A percentile compares a stretch with the other conserved stretches of the same genome.
These are phyloP conservation scores for Calidris pygmaea DNA, from an alignment of 2,113 vertebrate species.

Conservation along the genomic window DNA sequence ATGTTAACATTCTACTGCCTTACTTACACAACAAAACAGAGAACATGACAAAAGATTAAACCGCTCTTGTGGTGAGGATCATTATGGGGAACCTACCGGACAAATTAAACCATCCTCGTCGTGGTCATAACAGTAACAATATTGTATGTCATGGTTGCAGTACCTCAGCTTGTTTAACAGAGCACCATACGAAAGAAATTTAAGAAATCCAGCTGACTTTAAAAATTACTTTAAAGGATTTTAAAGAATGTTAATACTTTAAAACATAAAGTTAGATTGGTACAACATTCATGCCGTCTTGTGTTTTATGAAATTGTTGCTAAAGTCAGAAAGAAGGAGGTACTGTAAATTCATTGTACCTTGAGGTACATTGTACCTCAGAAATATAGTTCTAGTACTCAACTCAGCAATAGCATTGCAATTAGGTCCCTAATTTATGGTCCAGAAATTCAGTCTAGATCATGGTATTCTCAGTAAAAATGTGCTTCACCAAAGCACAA, in stretches of 20 bases:
- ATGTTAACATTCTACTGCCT: constrained; percentile 65
- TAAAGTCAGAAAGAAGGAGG: not conserved
- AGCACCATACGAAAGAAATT: not conserved
- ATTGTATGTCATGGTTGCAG: not conserved
- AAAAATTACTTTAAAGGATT: not conserved
- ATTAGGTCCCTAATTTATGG: not conserved
- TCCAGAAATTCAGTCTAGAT: not conserved
- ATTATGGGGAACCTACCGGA: constrained; percentile 11
- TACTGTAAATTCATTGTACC: not conserved
- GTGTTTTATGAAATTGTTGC: not conserved
- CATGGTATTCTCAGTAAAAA: not conserved
- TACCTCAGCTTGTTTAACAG: not conserved
- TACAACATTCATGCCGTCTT: not conserved
- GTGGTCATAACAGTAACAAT: not conserved
- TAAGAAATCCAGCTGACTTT: not conserved
- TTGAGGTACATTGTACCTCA: not conserved
- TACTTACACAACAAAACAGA: constrained; percentile 61
- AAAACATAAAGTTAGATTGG: not conserved
- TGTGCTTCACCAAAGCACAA: not conserved
- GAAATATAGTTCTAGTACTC: not conserved
- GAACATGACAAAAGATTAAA: constrained; percentile 69
- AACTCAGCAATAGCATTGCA: not conserved
- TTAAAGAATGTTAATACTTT: not conserved
- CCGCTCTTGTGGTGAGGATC: constrained; percentile 53
- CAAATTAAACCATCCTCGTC: constrained; percentile 33